Base-by-base conservation (phyloP, 1,140 invertebrate species). In the Apis mellifera region DNA sequence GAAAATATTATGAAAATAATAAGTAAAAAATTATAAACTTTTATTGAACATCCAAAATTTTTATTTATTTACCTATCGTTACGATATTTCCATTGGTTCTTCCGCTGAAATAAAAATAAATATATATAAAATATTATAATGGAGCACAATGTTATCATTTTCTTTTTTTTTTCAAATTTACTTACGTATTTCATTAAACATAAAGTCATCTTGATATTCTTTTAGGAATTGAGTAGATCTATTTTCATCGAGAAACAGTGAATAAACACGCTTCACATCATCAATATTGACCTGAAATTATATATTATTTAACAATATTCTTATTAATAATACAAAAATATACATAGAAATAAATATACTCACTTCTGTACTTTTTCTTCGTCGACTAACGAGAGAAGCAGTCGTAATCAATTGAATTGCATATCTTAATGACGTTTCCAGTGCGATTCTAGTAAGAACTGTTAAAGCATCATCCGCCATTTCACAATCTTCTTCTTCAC, bases 361-460 rank as follows among this genome's bases (percentile, higher is more conserved):
- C 85, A 97, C 97, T 95, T 98, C 97, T 9, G 95, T 96, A 9
- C 97, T 97, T 95, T 99, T 99, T 84, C 95, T 96, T 94, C 95
- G 96, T 52, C 95, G 95, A 78, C 98, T 96, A 55, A 99, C 97
- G 42, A 99, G 95, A 90, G 97, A 97, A 0, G 99, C 97, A 0
- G 98, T 98, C 59, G 98, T 99, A 86, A 99, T 99, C 9, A 99
- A 95, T 91, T 99, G 99, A 93, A 99, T 99, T n/a, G 98, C 97
- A 94, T 99, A 99, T 87, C 99, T 95, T 3, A 99, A 95, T 7
- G 98, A 99, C 0, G 98, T 99, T 92, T 99, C 98, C 48, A 97
- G 96, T 19, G 98, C 98, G 69, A 99, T 99, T 54, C 97, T 96
- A 1, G 98, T 99, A 26, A 99, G 94, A 19, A 99, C 97, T 1